phyloP scores from a whole-genome alignment of 2,797 vertebrate species.

The Myotis planiceps region DNA sequence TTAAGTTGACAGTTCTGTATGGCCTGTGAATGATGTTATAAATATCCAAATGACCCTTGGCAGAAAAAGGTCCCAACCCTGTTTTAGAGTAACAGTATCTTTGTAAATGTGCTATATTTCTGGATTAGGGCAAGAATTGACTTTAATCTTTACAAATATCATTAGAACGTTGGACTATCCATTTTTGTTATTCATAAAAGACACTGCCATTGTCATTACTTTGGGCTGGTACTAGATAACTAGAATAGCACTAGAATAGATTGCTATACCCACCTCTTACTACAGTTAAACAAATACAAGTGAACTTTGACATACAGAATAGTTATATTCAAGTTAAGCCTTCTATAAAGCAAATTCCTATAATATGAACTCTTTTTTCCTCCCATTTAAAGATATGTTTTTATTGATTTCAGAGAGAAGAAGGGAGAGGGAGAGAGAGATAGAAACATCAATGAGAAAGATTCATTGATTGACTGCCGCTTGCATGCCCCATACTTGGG shows the following conservation, averaged over 20 bases:
- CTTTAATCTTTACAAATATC: conserved; percentile 5
- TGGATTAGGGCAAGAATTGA: conserved; percentile 27
- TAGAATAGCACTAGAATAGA: not conserved
- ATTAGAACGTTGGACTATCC: not conserved
- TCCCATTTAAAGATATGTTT: too few species aligned
- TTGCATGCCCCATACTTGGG: too few species aligned
- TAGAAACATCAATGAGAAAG: too few species aligned
- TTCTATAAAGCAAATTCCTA: not conserved
- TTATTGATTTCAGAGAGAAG: too few species aligned
- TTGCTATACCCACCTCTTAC: not conserved
- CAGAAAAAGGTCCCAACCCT: too few species aligned
- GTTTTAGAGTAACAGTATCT: not conserved
- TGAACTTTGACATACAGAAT: not conserved
- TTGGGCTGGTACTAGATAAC: not conserved
- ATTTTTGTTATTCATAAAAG: conserved; percentile 28
- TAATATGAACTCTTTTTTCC: not conserved
- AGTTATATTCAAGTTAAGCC: not conserved
- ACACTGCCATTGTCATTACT: not conserved
- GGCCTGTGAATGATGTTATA: too few species aligned
- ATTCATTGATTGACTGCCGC: too few species aligned
- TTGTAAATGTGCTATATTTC: not conserved
- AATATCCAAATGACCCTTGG: too few species aligned
- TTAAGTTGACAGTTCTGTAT: too few species aligned
- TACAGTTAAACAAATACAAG: conserved; percentile 4
- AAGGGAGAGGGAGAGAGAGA: too few species aligned